A percentile compares a stretch with the other conserved stretches of the same genome.
Evolutionary conservation across 2,797 vertebrate species (phyloP).

Genomic region (Atherinosoma microstoma): DNA sequence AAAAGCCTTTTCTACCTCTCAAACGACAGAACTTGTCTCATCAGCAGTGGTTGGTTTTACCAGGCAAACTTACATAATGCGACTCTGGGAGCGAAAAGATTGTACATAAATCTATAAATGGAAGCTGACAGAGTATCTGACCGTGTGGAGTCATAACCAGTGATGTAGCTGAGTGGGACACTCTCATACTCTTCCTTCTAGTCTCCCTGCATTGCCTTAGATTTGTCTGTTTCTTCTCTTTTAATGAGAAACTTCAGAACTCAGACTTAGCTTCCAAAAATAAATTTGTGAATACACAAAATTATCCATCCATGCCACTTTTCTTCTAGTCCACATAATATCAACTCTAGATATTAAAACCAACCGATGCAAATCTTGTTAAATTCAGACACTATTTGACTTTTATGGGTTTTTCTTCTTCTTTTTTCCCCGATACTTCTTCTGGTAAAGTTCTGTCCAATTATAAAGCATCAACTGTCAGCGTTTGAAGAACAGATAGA

Average conservation of each 20-base stretch:
- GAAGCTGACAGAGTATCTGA: slow-evolving; percentile 39
- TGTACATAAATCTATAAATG: slow-evolving; percentile 57
- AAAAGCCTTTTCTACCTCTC: slow-evolving; percentile 32
- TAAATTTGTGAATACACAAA: slow-evolving; percentile 7
- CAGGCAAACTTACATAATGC: slow-evolving; percentile 54
- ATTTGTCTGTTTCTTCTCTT: slow-evolving; percentile 14
- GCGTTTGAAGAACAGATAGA: slow-evolving; percentile 52
- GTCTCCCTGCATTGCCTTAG: slow-evolving; percentile 15
- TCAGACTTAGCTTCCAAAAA: slow-evolving; percentile 12
- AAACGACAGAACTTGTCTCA: slow-evolving; percentile 40
- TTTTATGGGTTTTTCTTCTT: not conserved
- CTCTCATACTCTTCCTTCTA: slow-evolving; percentile 15
- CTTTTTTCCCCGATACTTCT: slow-evolving; percentile 14
- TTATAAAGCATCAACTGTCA: slow-evolving; percentile 58
- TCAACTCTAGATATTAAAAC: slow-evolving; percentile 18
- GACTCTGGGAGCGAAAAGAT: slow-evolving; percentile 38
- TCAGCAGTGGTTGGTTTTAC: slow-evolving; percentile 43
- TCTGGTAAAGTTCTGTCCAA: slow-evolving; percentile 46
- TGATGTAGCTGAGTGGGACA: slow-evolving; percentile 26
- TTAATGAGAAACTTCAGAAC: slow-evolving; percentile 6
- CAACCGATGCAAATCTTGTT: slow-evolving; percentile 38
- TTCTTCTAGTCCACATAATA: slow-evolving; percentile 4
- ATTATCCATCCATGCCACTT: not conserved
- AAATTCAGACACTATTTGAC: slow-evolving; percentile 41
- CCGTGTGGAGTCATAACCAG: slow-evolving; percentile 32